A percentile compares a stretch with the other conserved stretches of the same genome.
phyloP scores from a whole-genome alignment of 2,797 vertebrate genomes.

The Australoheros facetus region DNA sequence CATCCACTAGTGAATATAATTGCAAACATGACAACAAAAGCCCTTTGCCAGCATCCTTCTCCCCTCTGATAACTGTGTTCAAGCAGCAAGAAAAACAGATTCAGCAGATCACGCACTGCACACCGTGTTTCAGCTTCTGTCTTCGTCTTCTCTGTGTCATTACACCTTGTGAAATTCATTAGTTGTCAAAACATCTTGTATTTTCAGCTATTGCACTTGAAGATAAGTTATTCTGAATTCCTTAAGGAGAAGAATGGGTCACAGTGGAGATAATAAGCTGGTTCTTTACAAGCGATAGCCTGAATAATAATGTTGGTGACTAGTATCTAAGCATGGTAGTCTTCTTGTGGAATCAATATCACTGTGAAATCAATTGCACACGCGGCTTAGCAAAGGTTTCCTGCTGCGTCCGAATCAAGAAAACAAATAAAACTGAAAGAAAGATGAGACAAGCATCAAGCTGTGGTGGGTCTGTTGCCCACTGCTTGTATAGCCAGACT shows the following conservation, averaged over 20 bases:
- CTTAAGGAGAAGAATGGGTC: conserved; percentile 22
- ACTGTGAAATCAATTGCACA: conserved; percentile 53
- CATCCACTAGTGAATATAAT: conserved; percentile 42
- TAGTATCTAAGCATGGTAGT: conserved; percentile 15
- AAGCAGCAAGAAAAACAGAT: conserved; percentile 12
- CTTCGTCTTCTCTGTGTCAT: not conserved
- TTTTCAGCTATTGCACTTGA: conserved; percentile 27
- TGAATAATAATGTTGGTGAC: conserved; percentile 54
- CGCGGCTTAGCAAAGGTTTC: conserved; percentile 51
- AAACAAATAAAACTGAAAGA: conserved; percentile 61
- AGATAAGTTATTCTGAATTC: conserved; percentile 19
- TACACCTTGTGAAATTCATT: conserved; percentile 13
- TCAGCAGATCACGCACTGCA: not conserved
- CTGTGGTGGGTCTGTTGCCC: conserved; percentile 40
- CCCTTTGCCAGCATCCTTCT: not conserved
- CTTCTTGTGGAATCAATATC: conserved; percentile 54
- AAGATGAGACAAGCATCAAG: conserved; percentile 38
- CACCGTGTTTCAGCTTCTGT: not conserved
- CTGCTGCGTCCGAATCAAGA: conserved; percentile 40
- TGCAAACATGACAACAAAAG: conserved; percentile 44
- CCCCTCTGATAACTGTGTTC: not conserved
- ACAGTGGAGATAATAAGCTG: conserved; percentile 42
- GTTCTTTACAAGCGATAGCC: conserved; percentile 33
- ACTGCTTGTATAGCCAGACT: conserved; percentile 15
- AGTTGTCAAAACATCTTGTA: conserved; percentile 12